These are phyloP conservation scores for Synergus japonicus DNA, from an alignment of 2,888 invertebrate species.

Conservation along the genomic window DNA sequence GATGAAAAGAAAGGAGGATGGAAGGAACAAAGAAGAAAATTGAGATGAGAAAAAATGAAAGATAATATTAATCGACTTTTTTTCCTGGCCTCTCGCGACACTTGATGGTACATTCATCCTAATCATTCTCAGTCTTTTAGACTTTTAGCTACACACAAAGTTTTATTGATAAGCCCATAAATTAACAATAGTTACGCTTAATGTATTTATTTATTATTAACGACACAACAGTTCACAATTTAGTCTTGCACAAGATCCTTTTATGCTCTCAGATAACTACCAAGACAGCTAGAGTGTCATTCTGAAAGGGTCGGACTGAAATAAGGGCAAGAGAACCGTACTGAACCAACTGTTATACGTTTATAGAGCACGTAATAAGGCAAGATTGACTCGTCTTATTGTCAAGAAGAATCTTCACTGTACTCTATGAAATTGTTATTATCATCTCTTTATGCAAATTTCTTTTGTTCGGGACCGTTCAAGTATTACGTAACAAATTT, in stretches of 20 bases:
- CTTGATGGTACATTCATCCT: slow-evolving; percentile 10
- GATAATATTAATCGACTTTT: not conserved
- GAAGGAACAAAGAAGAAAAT: no score
- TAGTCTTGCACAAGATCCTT: not conserved
- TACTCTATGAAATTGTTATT: not conserved
- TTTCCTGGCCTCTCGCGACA: slow-evolving; percentile 15
- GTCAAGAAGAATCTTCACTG: not conserved
- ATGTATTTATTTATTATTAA: slow-evolving; percentile 22
- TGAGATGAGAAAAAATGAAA: not conserved
- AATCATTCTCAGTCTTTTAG: slow-evolving; percentile 6
- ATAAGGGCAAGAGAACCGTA: not conserved
- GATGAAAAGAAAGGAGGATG: slow-evolving; percentile 29
- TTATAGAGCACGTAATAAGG: not conserved
- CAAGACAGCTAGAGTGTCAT: not conserved
- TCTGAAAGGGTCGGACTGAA: not conserved
- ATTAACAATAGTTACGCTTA: not conserved
- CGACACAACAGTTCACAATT: not conserved
- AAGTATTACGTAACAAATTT: no score
- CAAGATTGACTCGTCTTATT: not conserved
- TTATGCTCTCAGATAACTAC: not conserved
- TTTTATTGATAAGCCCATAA: not conserved
- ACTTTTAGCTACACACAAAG: not conserved
- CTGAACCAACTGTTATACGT: not conserved
- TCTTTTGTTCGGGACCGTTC: not conserved
- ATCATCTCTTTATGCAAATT: not conserved